Conservation (phyloP, 35 echinoderm and acorn worm genomes). For the Heliocidaris tuberculata region DNA sequence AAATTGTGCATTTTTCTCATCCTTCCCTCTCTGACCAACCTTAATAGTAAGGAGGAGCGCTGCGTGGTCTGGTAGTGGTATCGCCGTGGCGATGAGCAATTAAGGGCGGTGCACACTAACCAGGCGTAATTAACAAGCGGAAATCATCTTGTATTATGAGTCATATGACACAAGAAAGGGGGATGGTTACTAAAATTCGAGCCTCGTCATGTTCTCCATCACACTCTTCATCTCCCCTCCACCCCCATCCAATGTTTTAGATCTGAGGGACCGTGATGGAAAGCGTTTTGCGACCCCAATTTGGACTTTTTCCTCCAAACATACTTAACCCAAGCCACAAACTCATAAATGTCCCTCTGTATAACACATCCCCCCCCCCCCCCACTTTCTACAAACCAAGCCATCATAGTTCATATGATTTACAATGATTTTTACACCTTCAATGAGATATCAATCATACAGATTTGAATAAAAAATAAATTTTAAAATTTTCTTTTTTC, state of each 20-base stretch:
- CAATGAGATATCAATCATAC: background rate
- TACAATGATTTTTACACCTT: background rate
- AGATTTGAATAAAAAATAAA: too few species aligned
- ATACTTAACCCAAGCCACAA: background rate
- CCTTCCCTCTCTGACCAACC: background rate
- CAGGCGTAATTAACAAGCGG: conserved; percentile 49
- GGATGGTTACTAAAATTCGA: background rate
- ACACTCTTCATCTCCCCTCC: background rate
- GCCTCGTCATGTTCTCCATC: background rate
- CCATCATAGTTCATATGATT: background rate
- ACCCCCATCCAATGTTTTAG: background rate
- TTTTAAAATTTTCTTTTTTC: too few species aligned
- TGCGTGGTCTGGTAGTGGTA: background rate
- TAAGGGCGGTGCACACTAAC: conserved; percentile 43
- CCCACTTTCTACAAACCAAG: background rate
- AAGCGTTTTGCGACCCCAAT: background rate
- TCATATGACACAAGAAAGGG: background rate
- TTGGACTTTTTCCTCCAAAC: background rate
- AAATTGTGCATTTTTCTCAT: background rate
- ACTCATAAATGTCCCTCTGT: background rate
- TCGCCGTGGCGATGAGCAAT: conserved; percentile 25
- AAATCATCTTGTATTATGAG: conserved; percentile 43
- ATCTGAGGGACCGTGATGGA: background rate
- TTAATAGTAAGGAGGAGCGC: background rate
- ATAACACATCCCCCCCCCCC: background rate